phyloP scores from a whole-genome alignment of 2,888 invertebrate genomes.

The Andrena bucephala region DNA sequence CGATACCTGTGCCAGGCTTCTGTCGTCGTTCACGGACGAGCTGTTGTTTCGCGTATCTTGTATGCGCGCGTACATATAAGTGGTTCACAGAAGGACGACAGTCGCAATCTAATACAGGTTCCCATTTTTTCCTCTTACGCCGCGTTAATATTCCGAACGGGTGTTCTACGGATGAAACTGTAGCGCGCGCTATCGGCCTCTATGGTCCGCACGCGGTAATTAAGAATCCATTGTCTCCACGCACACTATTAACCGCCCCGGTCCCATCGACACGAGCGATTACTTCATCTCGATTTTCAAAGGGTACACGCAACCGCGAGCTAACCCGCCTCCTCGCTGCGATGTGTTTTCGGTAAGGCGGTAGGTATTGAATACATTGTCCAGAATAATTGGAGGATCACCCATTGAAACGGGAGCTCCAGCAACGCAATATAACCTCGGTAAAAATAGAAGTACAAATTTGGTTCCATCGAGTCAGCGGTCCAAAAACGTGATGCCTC shows the following conservation, averaged over 20 bases:
- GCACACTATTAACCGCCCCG: too few species aligned
- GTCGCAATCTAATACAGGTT: constrained; percentile 54
- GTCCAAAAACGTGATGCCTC: not conserved
- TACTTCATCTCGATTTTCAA: too few species aligned
- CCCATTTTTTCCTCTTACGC: constrained; percentile 20
- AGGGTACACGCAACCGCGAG: too few species aligned
- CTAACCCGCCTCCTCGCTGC: too few species aligned
- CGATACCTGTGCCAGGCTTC: constrained; percentile 55
- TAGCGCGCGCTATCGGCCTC: not conserved
- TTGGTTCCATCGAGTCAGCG: not conserved
- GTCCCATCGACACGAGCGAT: too few species aligned
- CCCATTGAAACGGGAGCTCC: not conserved
- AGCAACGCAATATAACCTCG: not conserved
- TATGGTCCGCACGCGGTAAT: not conserved
- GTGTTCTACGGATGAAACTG: constrained; percentile 27
- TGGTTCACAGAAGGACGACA: constrained; percentile 49
- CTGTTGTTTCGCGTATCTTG: not conserved
- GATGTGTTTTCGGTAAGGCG: too few species aligned
- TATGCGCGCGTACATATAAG: not conserved
- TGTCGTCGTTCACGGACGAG: constrained; percentile 36
- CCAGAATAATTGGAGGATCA: constrained; percentile 25
- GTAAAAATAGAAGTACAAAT: constrained; percentile 18
- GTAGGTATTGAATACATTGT: not conserved
- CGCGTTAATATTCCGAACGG: constrained; percentile 37
- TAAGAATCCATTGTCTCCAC: not conserved